Percentiles rank a stretch among this genome's conserved stretches.
Evolutionary conservation across 2,888 invertebrate species (phyloP).

Genomic region (Aspidiotus rigidus): DNA sequence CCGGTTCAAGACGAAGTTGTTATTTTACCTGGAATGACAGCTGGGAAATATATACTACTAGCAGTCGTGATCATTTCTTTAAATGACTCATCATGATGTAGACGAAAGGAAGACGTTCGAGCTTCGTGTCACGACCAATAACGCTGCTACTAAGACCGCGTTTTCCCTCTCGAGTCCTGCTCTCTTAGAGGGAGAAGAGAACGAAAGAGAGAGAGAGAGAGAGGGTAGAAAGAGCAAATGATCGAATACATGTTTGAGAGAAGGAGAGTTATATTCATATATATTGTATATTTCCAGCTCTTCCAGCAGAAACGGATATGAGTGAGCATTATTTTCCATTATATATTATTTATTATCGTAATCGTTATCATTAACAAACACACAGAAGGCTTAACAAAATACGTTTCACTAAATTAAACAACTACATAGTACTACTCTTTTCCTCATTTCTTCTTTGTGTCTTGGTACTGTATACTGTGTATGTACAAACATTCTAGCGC

Average conservation of each 20-base stretch:
- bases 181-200: constrained; percentile 11
- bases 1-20: constrained; percentile 28
- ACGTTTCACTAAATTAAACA: constrained; percentile 28
- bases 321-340: constrained; percentile 32
- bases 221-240: constrained; percentile 4
- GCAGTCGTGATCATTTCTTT: constrained; percentile 33
- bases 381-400: constrained; percentile 20
- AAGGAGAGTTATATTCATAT: background rate
- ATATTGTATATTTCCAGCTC: constrained; percentile 6
- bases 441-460: background rate
- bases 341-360: constrained; percentile 30
- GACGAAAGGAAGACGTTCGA: constrained; percentile 27
- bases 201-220: constrained; percentile 8
- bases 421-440: constrained; percentile 6
- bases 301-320: constrained; percentile 26
- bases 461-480: background rate
- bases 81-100: constrained; percentile 32
- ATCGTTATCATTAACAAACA: constrained; percentile 32
- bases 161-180: constrained; percentile 13
- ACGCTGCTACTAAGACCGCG: constrained; percentile 26
- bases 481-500: too few species aligned
- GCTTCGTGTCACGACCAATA: constrained; percentile 32
- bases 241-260: background rate
- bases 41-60: constrained; percentile 32
- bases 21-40: constrained; percentile 32